These are phyloP conservation scores for Bemisia tabaci DNA, from an alignment of 1,140 invertebrate genomes.

Conservation along the genomic window DNA sequence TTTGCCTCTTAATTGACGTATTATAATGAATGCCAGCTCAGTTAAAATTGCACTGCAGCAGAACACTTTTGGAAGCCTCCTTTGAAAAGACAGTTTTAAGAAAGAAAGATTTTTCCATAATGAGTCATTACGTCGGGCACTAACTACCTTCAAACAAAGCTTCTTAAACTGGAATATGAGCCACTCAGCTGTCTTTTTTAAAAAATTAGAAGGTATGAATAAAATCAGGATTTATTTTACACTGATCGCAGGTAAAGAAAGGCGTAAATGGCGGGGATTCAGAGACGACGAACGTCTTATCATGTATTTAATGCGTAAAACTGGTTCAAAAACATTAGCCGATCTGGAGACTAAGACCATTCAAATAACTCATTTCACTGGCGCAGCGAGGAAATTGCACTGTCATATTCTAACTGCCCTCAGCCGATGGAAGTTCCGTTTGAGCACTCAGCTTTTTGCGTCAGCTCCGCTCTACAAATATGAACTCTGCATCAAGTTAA, in stretches of 20 bases:
- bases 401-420: neutral
- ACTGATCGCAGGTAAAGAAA: neutral
- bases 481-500: neutral
- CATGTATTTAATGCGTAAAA: neutral
- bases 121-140: too few species aligned
- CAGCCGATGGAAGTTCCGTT: neutral
- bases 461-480: neutral
- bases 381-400: neutral
- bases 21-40: too few species aligned
- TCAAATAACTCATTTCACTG: neutral
- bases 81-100: too few species aligned
- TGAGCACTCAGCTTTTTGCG: neutral
- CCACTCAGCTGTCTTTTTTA: too few species aligned
- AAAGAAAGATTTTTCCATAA: too few species aligned
- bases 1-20: too few species aligned
- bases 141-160: too few species aligned
- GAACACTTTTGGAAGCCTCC: too few species aligned
- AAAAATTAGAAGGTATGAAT: too few species aligned
- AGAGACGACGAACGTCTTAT: neutral
- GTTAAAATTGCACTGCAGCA: too few species aligned
- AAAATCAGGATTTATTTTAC: neutral
- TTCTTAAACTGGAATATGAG: too few species aligned
- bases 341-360: neutral
- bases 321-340: neutral
- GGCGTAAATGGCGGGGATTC: neutral